phyloP scores from a whole-genome alignment of 1,140 invertebrate genomes.

The Micrasema minimum region DNA sequence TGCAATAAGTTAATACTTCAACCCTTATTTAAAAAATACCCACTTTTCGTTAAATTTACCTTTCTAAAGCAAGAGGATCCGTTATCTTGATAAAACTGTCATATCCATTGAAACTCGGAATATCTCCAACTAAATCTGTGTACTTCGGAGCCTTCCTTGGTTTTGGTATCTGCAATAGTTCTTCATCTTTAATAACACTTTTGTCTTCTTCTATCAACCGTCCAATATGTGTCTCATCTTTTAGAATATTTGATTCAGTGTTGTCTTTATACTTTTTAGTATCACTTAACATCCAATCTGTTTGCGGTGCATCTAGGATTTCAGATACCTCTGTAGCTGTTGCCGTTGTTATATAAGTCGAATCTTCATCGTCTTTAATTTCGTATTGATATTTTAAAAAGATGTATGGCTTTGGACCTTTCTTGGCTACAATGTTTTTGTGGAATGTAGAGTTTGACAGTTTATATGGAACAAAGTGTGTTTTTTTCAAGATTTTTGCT shows the following conservation, averaged over 20 bases:
- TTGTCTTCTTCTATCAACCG: slow-evolving; percentile 14
- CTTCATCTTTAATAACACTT: not conserved
- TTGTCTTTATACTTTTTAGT: slow-evolving; percentile 29
- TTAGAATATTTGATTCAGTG: slow-evolving; percentile 49
- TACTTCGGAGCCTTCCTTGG: slow-evolving; percentile 11
- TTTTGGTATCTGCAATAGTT: not conserved
- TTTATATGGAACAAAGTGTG: slow-evolving; percentile 37
- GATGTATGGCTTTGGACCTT: slow-evolving; percentile 40
- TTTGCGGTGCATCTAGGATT: slow-evolving; percentile 30
- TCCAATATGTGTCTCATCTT: slow-evolving; percentile 14
- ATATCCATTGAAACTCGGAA: slow-evolving; percentile 71
- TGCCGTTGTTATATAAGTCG: not conserved
- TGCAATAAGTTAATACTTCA: too few species aligned
- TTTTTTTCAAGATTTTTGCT: slow-evolving; percentile 32
- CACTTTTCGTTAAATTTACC: too few species aligned
- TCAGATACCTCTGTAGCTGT: slow-evolving; percentile 7
- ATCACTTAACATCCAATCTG: slow-evolving; percentile 51
- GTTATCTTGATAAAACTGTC: slow-evolving; percentile 79
- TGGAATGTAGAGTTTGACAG: slow-evolving; percentile 32
- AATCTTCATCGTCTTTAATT: slow-evolving; percentile 1
- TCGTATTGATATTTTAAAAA: slow-evolving; percentile 1
- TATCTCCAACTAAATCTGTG: slow-evolving; percentile 47
- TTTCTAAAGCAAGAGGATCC: slow-evolving; percentile 70
- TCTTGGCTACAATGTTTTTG: slow-evolving; percentile 40
- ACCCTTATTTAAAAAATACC: too few species aligned